Evolutionary conservation across 2,888 invertebrate genomes (phyloP).

Genomic region (Amphipoea lucens): DNA sequence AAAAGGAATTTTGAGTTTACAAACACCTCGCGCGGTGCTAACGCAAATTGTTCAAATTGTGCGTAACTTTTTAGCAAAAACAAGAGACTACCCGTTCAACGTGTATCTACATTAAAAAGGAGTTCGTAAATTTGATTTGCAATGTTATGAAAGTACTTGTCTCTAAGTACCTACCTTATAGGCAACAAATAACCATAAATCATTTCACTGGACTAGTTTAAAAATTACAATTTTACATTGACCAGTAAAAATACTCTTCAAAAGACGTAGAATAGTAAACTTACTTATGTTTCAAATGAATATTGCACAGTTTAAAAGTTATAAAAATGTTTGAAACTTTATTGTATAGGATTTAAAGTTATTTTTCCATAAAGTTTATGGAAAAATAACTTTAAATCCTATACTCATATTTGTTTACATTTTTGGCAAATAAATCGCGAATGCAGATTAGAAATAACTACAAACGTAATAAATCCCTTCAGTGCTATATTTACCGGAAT

Average conservation of each 20-base stretch:
- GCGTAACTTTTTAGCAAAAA: neutral
- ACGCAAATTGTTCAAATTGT: neutral
- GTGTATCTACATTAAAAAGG: neutral
- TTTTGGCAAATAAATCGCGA: too few species aligned
- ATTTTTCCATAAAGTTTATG: too few species aligned
- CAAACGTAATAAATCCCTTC: neutral
- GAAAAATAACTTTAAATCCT: too few species aligned
- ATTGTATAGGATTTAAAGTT: too few species aligned
- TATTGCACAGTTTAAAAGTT: too few species aligned
- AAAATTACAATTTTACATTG: neutral
- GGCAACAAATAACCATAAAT: neutral
- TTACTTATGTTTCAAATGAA: too few species aligned
- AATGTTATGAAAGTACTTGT: neutral
- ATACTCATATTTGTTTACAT: too few species aligned
- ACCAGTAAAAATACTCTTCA: neutral
- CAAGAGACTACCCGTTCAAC: neutral
- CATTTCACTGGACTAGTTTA: neutral
- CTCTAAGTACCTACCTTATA: neutral
- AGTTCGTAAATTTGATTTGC: neutral
- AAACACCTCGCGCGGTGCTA: neutral
- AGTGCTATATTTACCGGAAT: slow-evolving; percentile 8
- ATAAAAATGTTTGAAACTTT: too few species aligned
- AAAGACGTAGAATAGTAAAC: neutral
- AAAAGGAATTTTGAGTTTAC: neutral
- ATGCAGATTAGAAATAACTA: neutral